Evolutionary conservation across 2,797 vertebrate genomes (phyloP), one percentile per base, ranked within the genome.

Genomic region (Hypotaenidia okinawae): DNA sequence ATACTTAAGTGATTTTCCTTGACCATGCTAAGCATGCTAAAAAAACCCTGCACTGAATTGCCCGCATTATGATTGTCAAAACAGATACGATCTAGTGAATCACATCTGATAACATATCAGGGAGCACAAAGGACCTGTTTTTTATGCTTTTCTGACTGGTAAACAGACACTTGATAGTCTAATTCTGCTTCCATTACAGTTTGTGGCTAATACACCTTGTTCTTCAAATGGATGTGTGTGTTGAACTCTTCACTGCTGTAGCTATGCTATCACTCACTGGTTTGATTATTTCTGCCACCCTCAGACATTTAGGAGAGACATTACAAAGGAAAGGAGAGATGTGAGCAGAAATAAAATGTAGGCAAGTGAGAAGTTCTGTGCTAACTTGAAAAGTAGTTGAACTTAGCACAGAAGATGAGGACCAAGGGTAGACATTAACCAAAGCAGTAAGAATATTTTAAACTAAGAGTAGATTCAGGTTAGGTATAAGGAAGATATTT

Each of bases 31-130:
- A 79, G 57, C 57, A 49, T 4, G n/a, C 62, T 79, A 15, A 54
- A 93, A 45, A 83, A 55, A 2, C 22, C 57, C 57, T 32, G 35
- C 4, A 9, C 74, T 82, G 86, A 61, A 94, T 49, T 96, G 74
- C 77, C 64, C 62, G 3, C 33, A 6, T 33, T 77, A 2, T 25
- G 83, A 66, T 79, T 89, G 78, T 64, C 39, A 37, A 22, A 82
- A 18, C 5, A 87, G 84, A 80, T 95, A 95, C 1, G 4, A 41
- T 57, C 67, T n/a, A 8, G 27, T 95, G 81, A 97, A 89, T 96
- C 93, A 96, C 16, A 82, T 67, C 84, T 95, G 96, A 96, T 95
- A 97, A 79, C 59, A 1, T 96, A 97, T 89, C 95, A 95, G 54
- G 13, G 75, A 82, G 37, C 84, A 49, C 63, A 57, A 47, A 68